These are phyloP conservation scores for Rhinopithecus roxellana DNA, from an alignment of 2,113 vertebrate species.

Conservation along the genomic window DNA sequence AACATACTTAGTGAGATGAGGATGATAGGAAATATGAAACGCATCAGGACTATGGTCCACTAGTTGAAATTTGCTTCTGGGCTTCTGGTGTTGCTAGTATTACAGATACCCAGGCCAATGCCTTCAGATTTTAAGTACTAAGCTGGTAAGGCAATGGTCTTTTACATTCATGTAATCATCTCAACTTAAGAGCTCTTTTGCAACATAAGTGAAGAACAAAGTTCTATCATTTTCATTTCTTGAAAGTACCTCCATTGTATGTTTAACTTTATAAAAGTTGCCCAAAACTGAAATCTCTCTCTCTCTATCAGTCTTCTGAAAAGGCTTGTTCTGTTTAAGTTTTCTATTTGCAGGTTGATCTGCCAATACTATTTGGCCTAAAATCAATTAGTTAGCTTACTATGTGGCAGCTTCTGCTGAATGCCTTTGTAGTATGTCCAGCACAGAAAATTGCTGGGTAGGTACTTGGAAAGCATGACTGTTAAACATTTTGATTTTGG, in stretches of 20 bases:
- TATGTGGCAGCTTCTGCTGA: conserved; percentile 19
- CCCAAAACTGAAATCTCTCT: neutral
- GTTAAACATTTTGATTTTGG: neutral
- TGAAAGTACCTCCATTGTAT: neutral
- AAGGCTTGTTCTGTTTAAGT: conserved; percentile 12
- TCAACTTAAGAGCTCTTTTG: neutral
- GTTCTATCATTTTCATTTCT: conserved; percentile 1
- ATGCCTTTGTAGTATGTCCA: neutral
- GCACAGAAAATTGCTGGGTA: neutral
- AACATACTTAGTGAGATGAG: neutral
- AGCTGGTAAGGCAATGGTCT: neutral
- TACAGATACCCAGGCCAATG: neutral
- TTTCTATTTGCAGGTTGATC: neutral
- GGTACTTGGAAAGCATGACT: neutral
- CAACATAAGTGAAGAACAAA: neutral
- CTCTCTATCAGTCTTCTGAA: neutral
- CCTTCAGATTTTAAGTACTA: neutral
- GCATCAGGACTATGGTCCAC: neutral
- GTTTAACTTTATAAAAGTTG: neutral
- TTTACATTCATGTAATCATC: neutral
- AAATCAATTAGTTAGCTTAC: neutral
- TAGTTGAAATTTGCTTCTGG: neutral
- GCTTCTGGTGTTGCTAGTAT: neutral
- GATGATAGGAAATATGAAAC: neutral
- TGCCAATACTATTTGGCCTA: conserved; percentile 8